Percentiles rank a stretch among this genome's conserved stretches.
phyloP scores from a whole-genome alignment of 2,888 invertebrate species.

The Beris morrisii region DNA sequence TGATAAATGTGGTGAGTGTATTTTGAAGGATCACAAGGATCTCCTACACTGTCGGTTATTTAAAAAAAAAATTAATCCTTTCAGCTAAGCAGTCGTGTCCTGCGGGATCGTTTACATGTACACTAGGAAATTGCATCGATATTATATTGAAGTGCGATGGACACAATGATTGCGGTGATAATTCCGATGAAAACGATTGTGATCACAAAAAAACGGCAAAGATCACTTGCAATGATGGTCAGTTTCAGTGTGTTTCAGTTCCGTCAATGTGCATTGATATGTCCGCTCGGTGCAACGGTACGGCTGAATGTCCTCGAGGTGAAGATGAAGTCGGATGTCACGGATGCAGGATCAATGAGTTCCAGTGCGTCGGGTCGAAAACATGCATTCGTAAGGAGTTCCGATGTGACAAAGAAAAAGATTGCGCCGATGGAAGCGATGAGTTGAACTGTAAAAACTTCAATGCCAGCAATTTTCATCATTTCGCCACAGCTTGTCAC shows the following conservation, averaged over 20 bases:
- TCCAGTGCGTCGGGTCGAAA: slow-evolving; percentile 65
- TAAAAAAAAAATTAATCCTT: neutral
- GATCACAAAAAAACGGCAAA: slow-evolving; percentile 39
- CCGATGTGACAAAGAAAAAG: slow-evolving; percentile 64
- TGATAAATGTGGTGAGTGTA: slow-evolving; percentile 57
- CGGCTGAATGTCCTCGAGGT: slow-evolving; percentile 68
- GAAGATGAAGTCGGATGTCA: slow-evolving; percentile 71
- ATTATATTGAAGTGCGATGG: slow-evolving; percentile 60
- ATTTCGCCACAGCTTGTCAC: slow-evolving; percentile 43
- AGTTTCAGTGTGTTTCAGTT: slow-evolving; percentile 51
- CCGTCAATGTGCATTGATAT: slow-evolving; percentile 47
- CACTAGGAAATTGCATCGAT: slow-evolving; percentile 62
- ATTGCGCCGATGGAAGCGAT: slow-evolving; percentile 75
- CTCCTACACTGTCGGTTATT: neutral
- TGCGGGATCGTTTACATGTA: slow-evolving; percentile 53
- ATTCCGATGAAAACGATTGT: slow-evolving; percentile 61
- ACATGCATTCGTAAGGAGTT: slow-evolving; percentile 63
- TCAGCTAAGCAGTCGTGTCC: slow-evolving; percentile 51
- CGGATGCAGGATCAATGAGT: slow-evolving; percentile 63
- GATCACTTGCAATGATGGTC: slow-evolving; percentile 58
- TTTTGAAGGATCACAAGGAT: neutral
- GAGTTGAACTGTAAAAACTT: slow-evolving; percentile 61
- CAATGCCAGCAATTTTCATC: slow-evolving; percentile 41
- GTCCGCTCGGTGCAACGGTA: slow-evolving; percentile 63
- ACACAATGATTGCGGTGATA: slow-evolving; percentile 62